These are phyloP conservation scores for Penaeus vannamei DNA, from an alignment of 1,140 invertebrate genomes.

Conservation along the genomic window DNA sequence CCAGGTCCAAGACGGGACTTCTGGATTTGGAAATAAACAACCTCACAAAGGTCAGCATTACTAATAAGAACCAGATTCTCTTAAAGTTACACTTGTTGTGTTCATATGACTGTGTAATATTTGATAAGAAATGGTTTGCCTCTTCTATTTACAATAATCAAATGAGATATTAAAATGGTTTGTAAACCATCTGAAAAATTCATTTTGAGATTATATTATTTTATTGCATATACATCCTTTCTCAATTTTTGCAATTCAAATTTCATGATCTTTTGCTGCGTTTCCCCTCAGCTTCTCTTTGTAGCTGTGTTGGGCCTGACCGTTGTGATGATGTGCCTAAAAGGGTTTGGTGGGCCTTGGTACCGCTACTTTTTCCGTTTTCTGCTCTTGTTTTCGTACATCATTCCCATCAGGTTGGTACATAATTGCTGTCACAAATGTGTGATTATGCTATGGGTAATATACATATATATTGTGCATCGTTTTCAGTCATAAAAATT, in stretches of 20 bases:
- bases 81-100: too few relatives aligned
- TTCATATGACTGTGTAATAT: too few relatives aligned
- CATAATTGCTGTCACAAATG: background rate
- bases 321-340: constrained; percentile 94
- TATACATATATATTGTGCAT: constrained; percentile 51
- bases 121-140: too few relatives aligned
- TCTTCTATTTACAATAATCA: too few relatives aligned
- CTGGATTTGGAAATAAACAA: constrained; percentile 97
- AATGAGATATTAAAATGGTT: too few relatives aligned
- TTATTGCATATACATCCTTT: too few relatives aligned
- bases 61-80: too few relatives aligned
- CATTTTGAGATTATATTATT: too few relatives aligned
- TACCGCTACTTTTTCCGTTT: constrained; percentile 97
- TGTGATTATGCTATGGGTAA: too few relatives aligned
- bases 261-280: too few relatives aligned
- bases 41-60: constrained; percentile 83
- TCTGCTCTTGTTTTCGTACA: constrained; percentile 97
- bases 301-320: constrained; percentile 91
- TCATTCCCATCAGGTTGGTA: constrained; percentile 94
- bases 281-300: constrained; percentile 83
- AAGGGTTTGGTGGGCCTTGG: constrained; percentile 97
- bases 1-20: constrained; percentile 89
- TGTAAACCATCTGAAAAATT: too few relatives aligned
- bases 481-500: background rate
- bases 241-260: too few relatives aligned